A percentile compares a stretch with the other conserved stretches of the same genome.
phyloP scores from a whole-genome alignment of 1,140 invertebrate species.

The Phymorhynchus buccinoides region DNA sequence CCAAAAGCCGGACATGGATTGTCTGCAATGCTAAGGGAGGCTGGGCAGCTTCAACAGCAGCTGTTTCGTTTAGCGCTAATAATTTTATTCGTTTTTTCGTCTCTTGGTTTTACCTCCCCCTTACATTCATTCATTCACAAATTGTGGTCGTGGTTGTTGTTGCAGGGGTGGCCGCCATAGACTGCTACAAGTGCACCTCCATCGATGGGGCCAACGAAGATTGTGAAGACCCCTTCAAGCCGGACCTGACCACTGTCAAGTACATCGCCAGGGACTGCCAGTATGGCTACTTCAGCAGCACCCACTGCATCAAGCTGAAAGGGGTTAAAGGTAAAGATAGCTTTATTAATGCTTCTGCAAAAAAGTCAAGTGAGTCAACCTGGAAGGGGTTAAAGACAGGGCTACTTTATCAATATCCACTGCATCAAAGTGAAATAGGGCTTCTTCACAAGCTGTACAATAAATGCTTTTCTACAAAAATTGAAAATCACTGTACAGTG shows the following conservation, averaged over 20 bases:
- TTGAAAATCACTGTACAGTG: no score
- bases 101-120: no score
- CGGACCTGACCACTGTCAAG: conserved; percentile 50
- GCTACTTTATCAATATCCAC: no score
- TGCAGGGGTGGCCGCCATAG: conserved; percentile 48
- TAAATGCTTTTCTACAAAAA: no score
- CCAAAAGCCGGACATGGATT: background rate
- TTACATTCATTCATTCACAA: no score
- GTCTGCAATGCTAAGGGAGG: background rate
- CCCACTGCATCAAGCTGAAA: conserved; percentile 65
- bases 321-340: conserved; percentile 61
- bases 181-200: conserved; percentile 65
- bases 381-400: no score
- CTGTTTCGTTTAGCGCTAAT: background rate
- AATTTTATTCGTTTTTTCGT: no score
- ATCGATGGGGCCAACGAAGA: conserved; percentile 50
- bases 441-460: no score
- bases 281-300: conserved; percentile 61
- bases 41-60: no score
- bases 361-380: no score
- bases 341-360: no score
- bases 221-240: conserved; percentile 61
- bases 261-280: conserved; percentile 57
- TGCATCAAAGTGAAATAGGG: no score
- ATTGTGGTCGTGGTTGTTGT: background rate